Base-by-base conservation (phyloP, 2,888 invertebrate species). In the Epinotia demarniana region DNA sequence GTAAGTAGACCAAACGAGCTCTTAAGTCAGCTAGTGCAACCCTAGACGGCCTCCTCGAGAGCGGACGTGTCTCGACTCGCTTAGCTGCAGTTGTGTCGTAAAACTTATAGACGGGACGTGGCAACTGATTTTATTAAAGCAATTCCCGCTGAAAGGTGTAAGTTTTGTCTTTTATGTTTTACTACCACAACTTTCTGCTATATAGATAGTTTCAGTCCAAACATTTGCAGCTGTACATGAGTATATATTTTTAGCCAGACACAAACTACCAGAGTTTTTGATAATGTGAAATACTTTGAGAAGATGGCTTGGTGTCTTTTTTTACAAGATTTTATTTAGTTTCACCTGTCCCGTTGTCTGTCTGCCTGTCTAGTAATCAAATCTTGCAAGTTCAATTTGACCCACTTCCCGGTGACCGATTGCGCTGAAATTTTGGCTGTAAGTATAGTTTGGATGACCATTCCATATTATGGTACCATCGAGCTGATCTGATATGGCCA, bases 91-190 rank as follows among this genome's bases (percentile, higher is more conserved):
- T 13, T 33, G 19, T 69, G 19, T 73, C 79, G 13, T 77, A 77
- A 75, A 74, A 79, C 74, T 77, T 78, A 78, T 78, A 70, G 64
- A 64, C 58, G 69, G 53, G 19, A 67, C 46, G 58, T 33, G 58
- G 60, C 70, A 58, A 62, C 74, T 39, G 74, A 53, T 74, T 63
- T 64, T 70, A 64, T 64, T 70, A 49, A 49, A 60, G 43, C 75
- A 66, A 75, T 71, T 64, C 60, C 39, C 23, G 43, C 39, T 39
- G 61, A 68, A 68, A 58, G 58, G 58, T 23, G 19, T 13, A 33
- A 69, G 46, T 68, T 68, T 69, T 60, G 23, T 69, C 58, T 23
- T 69, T 69, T 68, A 66, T 66, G 43, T 68, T 57, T 27, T 61
- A 33, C n/a, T 23, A 60, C 58, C n/a, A 43, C 58, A 69, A 60